Evolutionary conservation across 2,113 vertebrate species (phyloP).

Genomic region (Upupa epops): DNA sequence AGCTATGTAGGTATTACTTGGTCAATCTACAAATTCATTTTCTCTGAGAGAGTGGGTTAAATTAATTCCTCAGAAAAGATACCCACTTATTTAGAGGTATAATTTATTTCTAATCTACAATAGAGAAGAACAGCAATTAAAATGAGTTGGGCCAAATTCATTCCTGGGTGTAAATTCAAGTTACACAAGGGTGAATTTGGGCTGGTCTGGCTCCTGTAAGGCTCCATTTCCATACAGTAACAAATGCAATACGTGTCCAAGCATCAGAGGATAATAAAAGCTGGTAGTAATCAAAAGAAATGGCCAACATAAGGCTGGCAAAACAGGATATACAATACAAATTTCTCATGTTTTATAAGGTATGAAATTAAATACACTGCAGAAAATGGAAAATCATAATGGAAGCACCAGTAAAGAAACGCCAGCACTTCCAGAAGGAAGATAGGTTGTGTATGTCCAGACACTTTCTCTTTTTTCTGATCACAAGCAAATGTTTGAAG

Average conservation of each 20-base stretch:
- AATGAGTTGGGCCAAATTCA: constrained; percentile 5
- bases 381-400: constrained; percentile 60
- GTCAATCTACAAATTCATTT: neutral
- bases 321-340: constrained; percentile 59
- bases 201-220: neutral
- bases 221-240: constrained; percentile 33
- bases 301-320: constrained; percentile 58
- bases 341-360: constrained; percentile 75
- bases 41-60: neutral
- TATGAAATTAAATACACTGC: constrained; percentile 72
- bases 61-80: neutral
- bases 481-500: neutral
- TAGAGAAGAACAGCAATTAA: constrained; percentile 6
- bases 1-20: neutral
- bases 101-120: constrained; percentile 8
- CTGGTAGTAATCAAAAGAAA: constrained; percentile 67
- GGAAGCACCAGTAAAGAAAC: constrained; percentile 45
- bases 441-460: neutral
- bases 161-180: neutral
- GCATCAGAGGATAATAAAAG: constrained; percentile 68
- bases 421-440: constrained; percentile 18
- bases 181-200: neutral
- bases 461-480: neutral
- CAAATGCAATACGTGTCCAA: constrained; percentile 51
- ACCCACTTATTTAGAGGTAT: neutral